phyloP scores from a whole-genome alignment of 2,888 invertebrate genomes.

The Lycophotia porphyrea region DNA sequence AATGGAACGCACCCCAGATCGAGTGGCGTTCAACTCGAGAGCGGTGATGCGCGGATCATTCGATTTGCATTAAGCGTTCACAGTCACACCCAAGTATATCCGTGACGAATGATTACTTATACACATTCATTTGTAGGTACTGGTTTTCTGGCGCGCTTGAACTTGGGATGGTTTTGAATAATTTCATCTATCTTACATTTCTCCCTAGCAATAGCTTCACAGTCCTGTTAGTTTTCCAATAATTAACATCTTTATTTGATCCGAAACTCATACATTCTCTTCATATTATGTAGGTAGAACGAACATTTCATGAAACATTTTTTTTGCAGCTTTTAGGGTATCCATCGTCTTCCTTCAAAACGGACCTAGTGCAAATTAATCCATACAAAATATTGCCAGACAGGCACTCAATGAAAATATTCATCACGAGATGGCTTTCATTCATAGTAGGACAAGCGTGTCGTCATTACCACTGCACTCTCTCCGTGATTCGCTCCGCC shows the following conservation, averaged over 20 bases:
- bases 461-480: constrained; percentile 64
- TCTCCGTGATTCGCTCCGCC: constrained; percentile 73
- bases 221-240: neutral
- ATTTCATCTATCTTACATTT: neutral
- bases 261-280: neutral
- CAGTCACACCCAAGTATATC: constrained; percentile 75
- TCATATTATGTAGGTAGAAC: neutral
- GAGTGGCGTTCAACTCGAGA: constrained; percentile 73
- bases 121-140: constrained; percentile 49
- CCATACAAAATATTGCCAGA: neutral
- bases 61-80: constrained; percentile 79
- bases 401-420: constrained; percentile 43
- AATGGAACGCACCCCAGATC: constrained; percentile 64
- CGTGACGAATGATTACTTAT: constrained; percentile 67
- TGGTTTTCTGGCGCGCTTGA: neutral
- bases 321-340: neutral
- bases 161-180: neutral
- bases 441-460: constrained; percentile 63
- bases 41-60: constrained; percentile 79
- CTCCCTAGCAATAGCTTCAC: neutral
- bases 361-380: neutral
- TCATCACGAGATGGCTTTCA: constrained; percentile 58
- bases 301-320: neutral
- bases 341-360: neutral
- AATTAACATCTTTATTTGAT: neutral